Evolutionary conservation across 2,113 vertebrate species (phyloP), one percentile per base, ranked within the genome.

Genomic region (Pangasianodon hypophthalmus): DNA sequence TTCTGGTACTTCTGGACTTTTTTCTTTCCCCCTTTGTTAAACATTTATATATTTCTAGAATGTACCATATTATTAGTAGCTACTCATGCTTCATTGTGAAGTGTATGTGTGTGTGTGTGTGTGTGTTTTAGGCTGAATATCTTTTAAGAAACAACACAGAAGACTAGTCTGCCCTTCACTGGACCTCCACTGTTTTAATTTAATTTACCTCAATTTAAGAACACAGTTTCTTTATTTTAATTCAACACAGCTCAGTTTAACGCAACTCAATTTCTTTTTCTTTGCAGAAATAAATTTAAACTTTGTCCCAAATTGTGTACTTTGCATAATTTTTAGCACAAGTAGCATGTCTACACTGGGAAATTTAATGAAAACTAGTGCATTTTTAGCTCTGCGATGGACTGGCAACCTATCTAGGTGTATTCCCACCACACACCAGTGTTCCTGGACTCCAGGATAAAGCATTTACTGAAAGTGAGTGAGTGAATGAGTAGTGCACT

Each of bases 1-100:
- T 97, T 94, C 86, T 99, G 98, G 98, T 99, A 96, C 95, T 91
- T 26, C 48, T 56, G 48, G 5, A 10, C 0, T 56, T 56, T 58
- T 46, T 26, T 75, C 4, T 37, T 41, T 71, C 26, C 41, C 7
- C 10, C 0, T 54, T 52, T 6, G n/a, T 62, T 52, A 32, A 32
- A 26, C 10, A 26, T 83, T 58, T 58, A 37, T 21, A 58, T 60
- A 41, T 58, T 37, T 21, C 56, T 54, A 21, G 50, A 56, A 56
- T 1, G 21, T n/a, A n/a, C 26, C 3, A 32, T n/a, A 11, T 19
- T 50, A 29, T 50, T 80, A 4, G 6, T 26, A 16, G 24, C 9
- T 41, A 37, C 60, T 58, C 24, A 6, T 56, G 13, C 19, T 80
- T 2, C 11, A 10, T 46, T 73, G 32, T 26, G 18, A 60, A 73